phyloP scores from a whole-genome alignment of 2,888 invertebrate species.

The Yponomeuta sedellus region DNA sequence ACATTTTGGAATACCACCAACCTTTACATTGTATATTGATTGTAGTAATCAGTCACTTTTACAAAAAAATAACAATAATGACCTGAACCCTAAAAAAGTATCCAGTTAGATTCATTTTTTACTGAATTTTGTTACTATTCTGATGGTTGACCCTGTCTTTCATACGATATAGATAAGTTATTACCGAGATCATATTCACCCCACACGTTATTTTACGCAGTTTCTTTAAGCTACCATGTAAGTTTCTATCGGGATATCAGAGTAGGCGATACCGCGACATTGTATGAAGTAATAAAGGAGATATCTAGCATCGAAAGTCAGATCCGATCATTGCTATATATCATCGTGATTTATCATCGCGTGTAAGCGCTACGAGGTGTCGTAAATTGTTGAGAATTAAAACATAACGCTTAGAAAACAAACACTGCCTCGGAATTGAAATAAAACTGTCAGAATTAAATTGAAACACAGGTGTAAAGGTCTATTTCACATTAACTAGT shows the following conservation, averaged over 20 bases:
- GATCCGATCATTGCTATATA: slow-evolving; percentile 63
- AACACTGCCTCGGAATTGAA: slow-evolving; percentile 6
- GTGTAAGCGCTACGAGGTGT: slow-evolving; percentile 42
- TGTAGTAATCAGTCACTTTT: too few relatives aligned
- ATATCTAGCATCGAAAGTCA: slow-evolving; percentile 50
- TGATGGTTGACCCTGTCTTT: too few relatives aligned
- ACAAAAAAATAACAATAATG: too few relatives aligned
- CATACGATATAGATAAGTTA: too few relatives aligned
- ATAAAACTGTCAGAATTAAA: slow-evolving; percentile 4
- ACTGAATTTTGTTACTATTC: too few relatives aligned
- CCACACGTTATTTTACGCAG: not conserved
- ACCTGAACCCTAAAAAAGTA: too few relatives aligned
- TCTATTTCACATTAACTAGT: not conserved
- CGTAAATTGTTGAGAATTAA: slow-evolving; percentile 51
- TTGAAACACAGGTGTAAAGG: not conserved
- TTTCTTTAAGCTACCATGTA: not conserved
- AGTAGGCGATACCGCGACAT: slow-evolving; percentile 38
- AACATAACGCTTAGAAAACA: slow-evolving; percentile 6
- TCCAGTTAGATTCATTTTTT: too few relatives aligned
- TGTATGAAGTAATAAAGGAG: slow-evolving; percentile 50
- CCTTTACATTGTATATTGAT: too few relatives aligned
- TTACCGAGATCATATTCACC: too few relatives aligned
- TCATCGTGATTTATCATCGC: slow-evolving; percentile 67
- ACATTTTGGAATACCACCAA: too few relatives aligned
- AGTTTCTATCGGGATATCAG: slow-evolving; percentile 4